These are phyloP conservation scores for Malurus elegans DNA, from an alignment of 2,113 vertebrate species.

Conservation along the genomic window DNA sequence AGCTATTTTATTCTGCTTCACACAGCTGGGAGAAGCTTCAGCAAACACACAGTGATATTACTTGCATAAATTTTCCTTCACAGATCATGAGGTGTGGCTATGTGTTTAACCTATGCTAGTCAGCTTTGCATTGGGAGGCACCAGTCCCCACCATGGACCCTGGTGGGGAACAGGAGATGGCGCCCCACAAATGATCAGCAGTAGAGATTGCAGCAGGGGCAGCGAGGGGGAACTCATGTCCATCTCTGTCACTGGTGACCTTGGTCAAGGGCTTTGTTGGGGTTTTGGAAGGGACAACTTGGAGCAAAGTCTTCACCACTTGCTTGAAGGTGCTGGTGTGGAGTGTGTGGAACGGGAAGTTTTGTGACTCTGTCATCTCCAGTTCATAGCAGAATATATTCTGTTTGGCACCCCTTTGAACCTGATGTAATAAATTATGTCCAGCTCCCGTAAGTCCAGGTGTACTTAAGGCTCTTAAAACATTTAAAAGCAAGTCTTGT, in stretches of 20 bases:
- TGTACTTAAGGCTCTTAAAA: not conserved
- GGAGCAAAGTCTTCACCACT: fast-evolving
- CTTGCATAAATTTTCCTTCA: not conserved
- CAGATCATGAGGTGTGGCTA: not conserved
- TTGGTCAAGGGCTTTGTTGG: not conserved
- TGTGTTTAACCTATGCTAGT: not conserved
- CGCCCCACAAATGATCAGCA: fast-evolving
- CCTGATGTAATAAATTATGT: not conserved
- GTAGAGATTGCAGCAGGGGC: not conserved
- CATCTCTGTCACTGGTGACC: not conserved
- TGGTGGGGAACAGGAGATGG: not conserved
- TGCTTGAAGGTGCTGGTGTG: not conserved
- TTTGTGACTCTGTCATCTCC: not conserved
- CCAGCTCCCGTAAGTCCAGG: not conserved
- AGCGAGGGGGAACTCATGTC: fast-evolving
- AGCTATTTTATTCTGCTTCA: not conserved
- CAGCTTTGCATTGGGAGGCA: not conserved
- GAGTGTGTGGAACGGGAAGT: fast-evolving
- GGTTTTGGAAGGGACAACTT: not conserved
- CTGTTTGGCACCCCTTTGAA: not conserved
- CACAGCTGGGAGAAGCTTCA: not conserved
- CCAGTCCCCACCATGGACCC: fast-evolving
- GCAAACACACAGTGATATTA: not conserved
- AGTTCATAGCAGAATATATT: not conserved
- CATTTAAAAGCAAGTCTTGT: not conserved